Evolutionary conservation across 2,113 vertebrate species (phyloP), one percentile per base, ranked within the genome.

Genomic region (Atractosteus spatula): DNA sequence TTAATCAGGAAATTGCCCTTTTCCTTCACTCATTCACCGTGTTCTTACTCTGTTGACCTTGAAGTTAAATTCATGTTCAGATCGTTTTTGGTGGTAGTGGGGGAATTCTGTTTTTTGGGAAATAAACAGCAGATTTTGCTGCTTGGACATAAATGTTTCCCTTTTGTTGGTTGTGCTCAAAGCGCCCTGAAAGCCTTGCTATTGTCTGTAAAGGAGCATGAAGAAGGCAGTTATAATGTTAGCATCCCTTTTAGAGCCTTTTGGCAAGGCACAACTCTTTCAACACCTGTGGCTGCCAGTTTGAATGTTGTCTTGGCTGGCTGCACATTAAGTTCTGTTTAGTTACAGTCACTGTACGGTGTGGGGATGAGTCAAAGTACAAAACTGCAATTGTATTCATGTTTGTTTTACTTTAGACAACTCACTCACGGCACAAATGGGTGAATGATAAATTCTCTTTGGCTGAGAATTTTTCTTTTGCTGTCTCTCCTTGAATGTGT

Each of bases 1-100:
- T 76, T 64, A 77, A 43, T 69, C 55, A 80, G 83, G 79, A 84
- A 82, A 76, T 77, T 73, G 66, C 64, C 75, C 77, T 41, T 68
- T 72, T 81, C 55, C 70, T 67, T 41, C 73, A n/a, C 43, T 6
- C 56, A 59, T 72, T 83, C 71, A 57, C 4, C 71, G 55, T 45
- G 29, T 72, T 66, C 71, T 10, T 66, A 72, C 66, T 44, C 51
- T 62, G 47, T 41, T 70, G 75, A 80, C 74, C 62, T 78, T 68
- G 66, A 29, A 43, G 47, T 74, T 69, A 74, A 70, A 74, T 74
- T 56, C 17, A 45, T 62, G 57, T 47, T 43, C 47, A 51, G 2
- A 10, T 29, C 1, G 2, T 29, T 29, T 29, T 29, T 29, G 29
- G 29, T 29, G 7, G 17, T 16, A 10, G 29, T 29, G 29, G 29